These are phyloP conservation scores for Aspidapion aeneum DNA, from an alignment of 2,888 invertebrate genomes.

Conservation along the genomic window DNA sequence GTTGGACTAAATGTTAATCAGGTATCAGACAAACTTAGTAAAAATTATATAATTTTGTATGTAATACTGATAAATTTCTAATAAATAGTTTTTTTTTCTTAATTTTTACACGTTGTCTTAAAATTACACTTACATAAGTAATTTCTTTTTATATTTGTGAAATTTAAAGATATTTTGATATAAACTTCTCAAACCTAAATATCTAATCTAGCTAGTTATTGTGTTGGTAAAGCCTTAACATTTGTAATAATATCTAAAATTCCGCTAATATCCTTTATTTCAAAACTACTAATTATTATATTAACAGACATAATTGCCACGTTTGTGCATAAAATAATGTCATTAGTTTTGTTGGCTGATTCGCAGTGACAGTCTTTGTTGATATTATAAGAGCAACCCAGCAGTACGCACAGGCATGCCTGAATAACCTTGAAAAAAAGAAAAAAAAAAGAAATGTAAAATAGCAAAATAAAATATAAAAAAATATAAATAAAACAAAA, in stretches of 20 bases:
- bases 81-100: too few relatives aligned
- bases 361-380: slow-evolving; percentile 58
- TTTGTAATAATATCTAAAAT: not conserved
- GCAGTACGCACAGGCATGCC: slow-evolving; percentile 57
- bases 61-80: too few relatives aligned
- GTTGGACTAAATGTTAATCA: too few relatives aligned
- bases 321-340: slow-evolving; percentile 57
- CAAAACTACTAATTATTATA: slow-evolving; percentile 59
- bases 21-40: too few relatives aligned
- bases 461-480: slow-evolving; percentile 27
- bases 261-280: slow-evolving; percentile 45
- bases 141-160: too few relatives aligned
- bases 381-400: slow-evolving; percentile 59
- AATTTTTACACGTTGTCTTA: too few relatives aligned
- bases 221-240: not conserved
- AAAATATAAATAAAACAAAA: too few relatives aligned
- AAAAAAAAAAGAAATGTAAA: slow-evolving; percentile 35
- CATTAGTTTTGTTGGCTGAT: slow-evolving; percentile 59
- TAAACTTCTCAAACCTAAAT: too few relatives aligned
- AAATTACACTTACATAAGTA: too few relatives aligned
- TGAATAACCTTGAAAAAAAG: slow-evolving; percentile 53
- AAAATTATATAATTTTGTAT: too few relatives aligned
- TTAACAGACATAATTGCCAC: slow-evolving; percentile 58
- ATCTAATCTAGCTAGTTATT: too few relatives aligned
- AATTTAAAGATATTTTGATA: too few relatives aligned